These are phyloP conservation scores for Phocoena phocoena DNA, from an alignment of 2,113 vertebrate species.

Conservation along the genomic window DNA sequence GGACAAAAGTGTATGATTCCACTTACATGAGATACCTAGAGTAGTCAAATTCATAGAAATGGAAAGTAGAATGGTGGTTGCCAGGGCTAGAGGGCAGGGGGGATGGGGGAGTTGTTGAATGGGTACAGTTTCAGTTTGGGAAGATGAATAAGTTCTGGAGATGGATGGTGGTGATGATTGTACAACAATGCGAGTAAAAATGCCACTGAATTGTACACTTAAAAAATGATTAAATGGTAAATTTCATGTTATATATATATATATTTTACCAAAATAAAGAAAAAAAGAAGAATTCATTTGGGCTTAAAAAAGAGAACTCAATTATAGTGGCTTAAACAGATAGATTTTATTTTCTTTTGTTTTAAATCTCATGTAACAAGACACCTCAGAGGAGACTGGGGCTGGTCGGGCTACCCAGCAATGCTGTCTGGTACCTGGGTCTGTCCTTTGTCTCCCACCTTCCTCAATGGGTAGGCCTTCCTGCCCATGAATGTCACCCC, in stretches of 20 bases:
- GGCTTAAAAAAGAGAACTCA: neutral
- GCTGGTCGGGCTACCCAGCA: neutral
- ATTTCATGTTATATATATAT: neutral
- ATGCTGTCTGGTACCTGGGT: neutral
- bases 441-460: neutral
- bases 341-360: neutral
- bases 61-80: neutral
- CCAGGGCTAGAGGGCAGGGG: neutral
- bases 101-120: neutral
- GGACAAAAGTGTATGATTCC: neutral
- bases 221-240: neutral
- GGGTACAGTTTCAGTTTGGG: neutral
- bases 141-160: constrained; percentile 9
- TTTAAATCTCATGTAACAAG: neutral
- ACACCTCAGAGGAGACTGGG: neutral
- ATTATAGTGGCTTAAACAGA: neutral
- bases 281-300: neutral
- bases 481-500: neutral
- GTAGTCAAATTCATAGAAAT: neutral
- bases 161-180: neutral
- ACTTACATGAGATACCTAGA: neutral
- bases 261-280: neutral
- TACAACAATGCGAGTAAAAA: neutral
- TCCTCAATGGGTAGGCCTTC: neutral
- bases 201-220: neutral